Base-by-base conservation (phyloP, 2,113 vertebrate genomes). In the Halcyon senegalensis region DNA sequence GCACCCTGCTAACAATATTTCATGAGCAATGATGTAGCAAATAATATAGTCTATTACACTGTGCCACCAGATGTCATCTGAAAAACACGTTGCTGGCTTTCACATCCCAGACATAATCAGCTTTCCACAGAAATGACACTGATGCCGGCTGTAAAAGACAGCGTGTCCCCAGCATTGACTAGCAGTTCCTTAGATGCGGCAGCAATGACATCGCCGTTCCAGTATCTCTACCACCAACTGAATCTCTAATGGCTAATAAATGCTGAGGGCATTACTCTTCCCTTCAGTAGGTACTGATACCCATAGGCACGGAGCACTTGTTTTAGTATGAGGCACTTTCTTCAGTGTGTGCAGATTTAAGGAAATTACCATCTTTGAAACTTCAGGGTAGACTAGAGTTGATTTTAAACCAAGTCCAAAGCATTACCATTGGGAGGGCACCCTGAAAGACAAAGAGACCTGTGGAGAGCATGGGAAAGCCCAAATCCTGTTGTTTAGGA, bases 1-100 rank as follows among this genome's bases (percentile, higher is more conserved):
- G 72, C 88, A 89, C 92, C 75, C 73, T 81, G 86, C 88, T 96
- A 96, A 93, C 88, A 94, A 90, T 97, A 96, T 96, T 96, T 96
- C 90, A 93, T 75, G 83, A 94, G 90, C 92, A 95, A 35, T 93
- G 86, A 81, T 95, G 86, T 96, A 90, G 95, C 68, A 94, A 96
- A 96, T 94, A 95, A 69, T 77, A 60, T 48, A 95, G 87, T 90
- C 93, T 93, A 88, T 96, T 93, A 92, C 79, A 92, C 68, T 72
- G 85, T 88, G 80, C 60, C 82, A 92, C 63, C 79, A 92, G 79
- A 68, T 86, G 90, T 90, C 92, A 89, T 68, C 83, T 75, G 60
- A 95, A 93, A 94, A 90, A 87, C 60, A 90, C 3, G 2, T 87
- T 83, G 69, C 68, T 78, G 70, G 39, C 33, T 96, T 95, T 87